Evolutionary conservation across 2,113 vertebrate genomes (phyloP).

Genomic region (Dipodomys merriami): DNA sequence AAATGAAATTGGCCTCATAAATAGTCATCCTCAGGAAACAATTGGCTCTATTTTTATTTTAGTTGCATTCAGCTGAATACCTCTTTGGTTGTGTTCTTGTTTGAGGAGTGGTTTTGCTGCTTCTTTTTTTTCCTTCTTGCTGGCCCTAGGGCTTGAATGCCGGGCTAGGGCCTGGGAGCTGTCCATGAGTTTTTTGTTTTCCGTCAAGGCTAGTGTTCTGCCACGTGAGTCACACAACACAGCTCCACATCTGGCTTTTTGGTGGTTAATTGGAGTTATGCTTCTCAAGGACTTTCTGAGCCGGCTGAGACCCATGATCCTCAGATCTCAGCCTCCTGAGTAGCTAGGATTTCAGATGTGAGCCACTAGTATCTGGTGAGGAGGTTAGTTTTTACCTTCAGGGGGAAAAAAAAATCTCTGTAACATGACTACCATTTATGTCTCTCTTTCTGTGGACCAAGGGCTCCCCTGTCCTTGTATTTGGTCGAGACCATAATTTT

Average conservation of each 20-base stretch:
- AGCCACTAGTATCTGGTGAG: no score
- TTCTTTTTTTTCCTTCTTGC: not conserved
- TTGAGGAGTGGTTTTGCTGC: not conserved
- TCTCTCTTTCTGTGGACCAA: not conserved
- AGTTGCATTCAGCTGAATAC: slow-evolving; percentile 52
- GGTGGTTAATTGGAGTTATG: no score
- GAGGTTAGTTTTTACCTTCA: slow-evolving; percentile 18
- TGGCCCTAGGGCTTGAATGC: no score
- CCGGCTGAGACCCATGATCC: no score
- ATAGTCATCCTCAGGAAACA: slow-evolving; percentile 62
- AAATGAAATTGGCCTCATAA: slow-evolving; percentile 73
- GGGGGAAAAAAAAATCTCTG: not conserved
- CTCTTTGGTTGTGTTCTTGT: slow-evolving; percentile 39
- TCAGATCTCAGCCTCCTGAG: no score
- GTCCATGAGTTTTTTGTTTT: no score
- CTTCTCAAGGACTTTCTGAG: no score
- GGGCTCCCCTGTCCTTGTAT: not conserved
- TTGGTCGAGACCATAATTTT: not conserved
- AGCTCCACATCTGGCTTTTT: no score
- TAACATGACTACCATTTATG: not conserved
- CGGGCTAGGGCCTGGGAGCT: no score
- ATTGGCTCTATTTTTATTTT: slow-evolving; percentile 45
- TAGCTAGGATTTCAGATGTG: no score
- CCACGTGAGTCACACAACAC: no score
- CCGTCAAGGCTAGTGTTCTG: no score